phyloP scores from a whole-genome alignment of 1,140 invertebrate species.

The Thaumatotibia leucotreta region DNA sequence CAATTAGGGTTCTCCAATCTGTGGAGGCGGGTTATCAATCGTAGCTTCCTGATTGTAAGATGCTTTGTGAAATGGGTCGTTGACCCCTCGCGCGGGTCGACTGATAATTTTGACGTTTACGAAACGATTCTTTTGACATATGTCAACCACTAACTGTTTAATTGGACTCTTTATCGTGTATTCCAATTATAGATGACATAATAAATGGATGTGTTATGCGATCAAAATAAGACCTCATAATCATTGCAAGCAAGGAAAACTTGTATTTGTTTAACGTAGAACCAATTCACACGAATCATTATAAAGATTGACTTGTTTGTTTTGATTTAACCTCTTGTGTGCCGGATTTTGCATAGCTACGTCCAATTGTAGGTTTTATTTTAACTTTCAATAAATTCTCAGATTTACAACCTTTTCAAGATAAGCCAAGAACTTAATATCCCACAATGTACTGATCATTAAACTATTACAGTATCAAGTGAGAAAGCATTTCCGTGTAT shows the following conservation, averaged over 20 bases:
- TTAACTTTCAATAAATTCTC: too few species aligned
- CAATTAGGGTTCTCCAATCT: not conserved
- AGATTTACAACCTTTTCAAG: too few species aligned
- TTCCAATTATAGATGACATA: not conserved
- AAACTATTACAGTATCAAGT: not conserved
- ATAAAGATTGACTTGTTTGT: too few species aligned
- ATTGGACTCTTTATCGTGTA: not conserved
- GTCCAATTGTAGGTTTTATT: too few species aligned
- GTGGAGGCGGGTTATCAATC: not conserved
- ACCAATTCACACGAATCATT: too few species aligned
- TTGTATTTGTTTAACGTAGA: too few species aligned
- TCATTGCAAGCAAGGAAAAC: too few species aligned
- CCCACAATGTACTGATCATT: not conserved
- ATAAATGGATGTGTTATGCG: not conserved
- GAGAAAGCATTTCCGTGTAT: not conserved
- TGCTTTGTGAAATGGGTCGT: not conserved
- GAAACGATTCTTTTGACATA: not conserved
- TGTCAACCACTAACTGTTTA: not conserved
- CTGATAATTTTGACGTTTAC: constrained; percentile 2
- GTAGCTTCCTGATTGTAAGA: not conserved
- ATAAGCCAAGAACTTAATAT: not conserved
- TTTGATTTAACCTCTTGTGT: too few species aligned
- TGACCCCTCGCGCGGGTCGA: not conserved
- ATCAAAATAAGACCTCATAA: not conserved
- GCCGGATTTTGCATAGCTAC: too few species aligned